Evolutionary conservation across 2,113 vertebrate genomes (phyloP).

Genomic region (Pimephales promelas): DNA sequence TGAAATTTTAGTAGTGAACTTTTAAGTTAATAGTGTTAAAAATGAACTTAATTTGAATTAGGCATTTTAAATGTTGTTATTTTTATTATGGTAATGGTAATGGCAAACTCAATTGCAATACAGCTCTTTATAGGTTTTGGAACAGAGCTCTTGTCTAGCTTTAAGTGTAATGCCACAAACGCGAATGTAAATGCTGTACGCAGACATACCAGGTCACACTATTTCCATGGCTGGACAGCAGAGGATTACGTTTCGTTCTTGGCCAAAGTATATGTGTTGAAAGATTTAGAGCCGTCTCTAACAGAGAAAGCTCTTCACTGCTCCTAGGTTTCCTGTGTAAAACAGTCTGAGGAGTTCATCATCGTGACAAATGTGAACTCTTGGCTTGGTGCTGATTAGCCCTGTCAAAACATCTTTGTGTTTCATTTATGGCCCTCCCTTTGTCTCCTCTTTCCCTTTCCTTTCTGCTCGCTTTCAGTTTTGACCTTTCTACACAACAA

Average conservation of each 20-base stretch:
- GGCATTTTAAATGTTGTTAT: too few species aligned
- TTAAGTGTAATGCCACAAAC: neutral
- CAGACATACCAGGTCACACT: neutral
- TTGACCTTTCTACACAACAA: conserved; percentile 13
- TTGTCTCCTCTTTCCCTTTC: conserved; percentile 27
- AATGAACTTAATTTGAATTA: too few species aligned
- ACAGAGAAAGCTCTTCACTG: neutral
- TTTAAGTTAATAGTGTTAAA: neutral
- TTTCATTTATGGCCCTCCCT: conserved; percentile 8
- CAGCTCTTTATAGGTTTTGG: neutral
- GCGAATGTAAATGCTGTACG: neutral
- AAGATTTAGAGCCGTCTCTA: conserved; percentile 10
- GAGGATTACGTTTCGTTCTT: conserved; percentile 5
- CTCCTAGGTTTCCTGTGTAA: neutral
- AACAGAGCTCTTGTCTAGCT: neutral
- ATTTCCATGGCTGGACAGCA: conserved; percentile 5
- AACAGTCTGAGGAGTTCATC: conserved; percentile 13
- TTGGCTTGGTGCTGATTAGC: conserved; percentile 26
- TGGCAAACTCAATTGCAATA: neutral
- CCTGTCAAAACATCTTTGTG: conserved; percentile 36
- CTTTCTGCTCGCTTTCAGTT: neutral
- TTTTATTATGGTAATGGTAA: too few species aligned
- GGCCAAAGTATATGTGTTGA: conserved; percentile 9
- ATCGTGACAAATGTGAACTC: conserved; percentile 9
- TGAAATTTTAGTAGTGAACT: neutral